These are phyloP conservation scores for Anticlea derivata DNA, from an alignment of 2,888 invertebrate genomes.

Conservation along the genomic window DNA sequence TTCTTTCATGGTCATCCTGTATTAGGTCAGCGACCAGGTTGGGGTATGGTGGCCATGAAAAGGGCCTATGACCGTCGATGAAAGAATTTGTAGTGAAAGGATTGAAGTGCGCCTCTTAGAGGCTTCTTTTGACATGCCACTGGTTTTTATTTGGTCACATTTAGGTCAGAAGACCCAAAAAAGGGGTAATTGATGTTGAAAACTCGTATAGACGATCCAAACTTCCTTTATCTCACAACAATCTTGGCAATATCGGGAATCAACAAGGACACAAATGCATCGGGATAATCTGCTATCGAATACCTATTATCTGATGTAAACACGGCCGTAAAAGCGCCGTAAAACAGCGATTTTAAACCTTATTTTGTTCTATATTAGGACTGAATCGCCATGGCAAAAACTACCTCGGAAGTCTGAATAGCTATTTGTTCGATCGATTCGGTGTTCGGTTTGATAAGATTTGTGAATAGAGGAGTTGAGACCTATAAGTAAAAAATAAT, in stretches of 20 bases:
- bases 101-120: no score
- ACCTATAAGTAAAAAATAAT: slow-evolving; percentile 14
- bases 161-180: no score
- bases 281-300: slow-evolving; percentile 42
- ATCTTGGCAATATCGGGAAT: slow-evolving; percentile 36
- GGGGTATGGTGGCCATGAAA: no score
- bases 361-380: not conserved
- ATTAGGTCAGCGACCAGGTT: no score
- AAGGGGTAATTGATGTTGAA: no score
- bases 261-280: slow-evolving; percentile 45
- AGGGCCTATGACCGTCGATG: no score
- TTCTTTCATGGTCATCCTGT: no score
- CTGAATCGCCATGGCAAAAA: slow-evolving; percentile 1
- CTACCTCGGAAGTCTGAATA: slow-evolving; percentile 13
- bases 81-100: no score
- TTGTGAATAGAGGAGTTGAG: slow-evolving; percentile 24
- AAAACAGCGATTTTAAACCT: slow-evolving; percentile 10
- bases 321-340: slow-evolving; percentile 26
- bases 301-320: slow-evolving; percentile 46
- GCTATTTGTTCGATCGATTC: slow-evolving; percentile 33
- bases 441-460: slow-evolving; percentile 33
- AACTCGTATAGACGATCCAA: not conserved
- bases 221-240: slow-evolving; percentile 23
- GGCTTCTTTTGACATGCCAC: no score
- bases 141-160: no score